Percentiles rank a stretch among this genome's conserved stretches.
Conservation (phyloP, 2,113 vertebrate species). For the Halichoerus grypus region DNA sequence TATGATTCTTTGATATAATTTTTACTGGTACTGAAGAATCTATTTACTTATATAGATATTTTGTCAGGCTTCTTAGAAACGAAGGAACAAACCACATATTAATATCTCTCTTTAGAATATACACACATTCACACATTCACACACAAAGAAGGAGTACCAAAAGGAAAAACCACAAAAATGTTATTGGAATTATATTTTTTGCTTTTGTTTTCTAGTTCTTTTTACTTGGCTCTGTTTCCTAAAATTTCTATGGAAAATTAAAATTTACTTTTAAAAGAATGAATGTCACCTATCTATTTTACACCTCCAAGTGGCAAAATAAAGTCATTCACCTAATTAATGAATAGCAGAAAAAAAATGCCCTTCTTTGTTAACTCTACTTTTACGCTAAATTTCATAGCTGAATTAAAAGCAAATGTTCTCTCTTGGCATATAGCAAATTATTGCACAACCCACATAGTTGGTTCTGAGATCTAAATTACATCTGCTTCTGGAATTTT, state of each 20-base stretch:
- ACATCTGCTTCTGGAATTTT: slow-evolving; percentile 74
- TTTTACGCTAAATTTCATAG: slow-evolving; percentile 68
- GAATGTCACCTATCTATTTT: slow-evolving; percentile 25
- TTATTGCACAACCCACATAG: slow-evolving; percentile 36
- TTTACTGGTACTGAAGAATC: not conserved
- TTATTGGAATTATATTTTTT: not conserved
- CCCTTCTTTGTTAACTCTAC: not conserved
- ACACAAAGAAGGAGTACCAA: not conserved
- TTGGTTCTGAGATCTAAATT: slow-evolving; percentile 67
- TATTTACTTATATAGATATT: not conserved
- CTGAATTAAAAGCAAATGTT: slow-evolving; percentile 75
- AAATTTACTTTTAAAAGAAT: slow-evolving; percentile 42
- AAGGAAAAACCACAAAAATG: not conserved
- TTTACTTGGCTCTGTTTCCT: slow-evolving; percentile 35
- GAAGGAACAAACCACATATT: not conserved
- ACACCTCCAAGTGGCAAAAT: slow-evolving; percentile 28
- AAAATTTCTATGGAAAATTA: slow-evolving; percentile 55
- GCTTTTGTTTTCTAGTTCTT: not conserved
- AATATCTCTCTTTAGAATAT: not conserved
- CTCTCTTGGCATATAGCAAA: slow-evolving; percentile 57
- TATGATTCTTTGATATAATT: not conserved
- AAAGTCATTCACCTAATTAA: slow-evolving; percentile 29
- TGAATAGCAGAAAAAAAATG: slow-evolving; percentile 1
- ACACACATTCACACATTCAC: not conserved
- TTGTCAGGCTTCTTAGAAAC: not conserved